Conservation (phyloP, 2,888 invertebrate genomes). For the Tetramorium bicarinatum region DNA sequence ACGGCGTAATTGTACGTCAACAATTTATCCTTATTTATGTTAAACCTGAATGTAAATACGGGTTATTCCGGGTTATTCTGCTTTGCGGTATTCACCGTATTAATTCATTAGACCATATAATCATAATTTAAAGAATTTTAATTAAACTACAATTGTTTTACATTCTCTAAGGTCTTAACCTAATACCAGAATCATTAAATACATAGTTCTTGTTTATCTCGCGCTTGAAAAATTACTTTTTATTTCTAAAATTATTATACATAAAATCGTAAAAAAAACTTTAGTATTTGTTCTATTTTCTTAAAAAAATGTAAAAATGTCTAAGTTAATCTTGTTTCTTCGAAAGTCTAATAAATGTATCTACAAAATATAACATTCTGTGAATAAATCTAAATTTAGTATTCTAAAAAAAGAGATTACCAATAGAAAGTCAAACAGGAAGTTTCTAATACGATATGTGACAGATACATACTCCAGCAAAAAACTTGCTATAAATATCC, state of each 20-base stretch:
- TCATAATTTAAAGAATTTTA: slow-evolving; percentile 28
- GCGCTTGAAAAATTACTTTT: slow-evolving; percentile 8
- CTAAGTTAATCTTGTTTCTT: neutral
- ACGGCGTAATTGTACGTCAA: slow-evolving; percentile 17
- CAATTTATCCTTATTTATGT: slow-evolving; percentile 44
- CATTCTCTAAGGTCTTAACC: slow-evolving; percentile 13
- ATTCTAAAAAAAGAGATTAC: neutral
- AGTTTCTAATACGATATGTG: neutral
- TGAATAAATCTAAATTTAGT: neutral
- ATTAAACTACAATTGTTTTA: slow-evolving; percentile 28
- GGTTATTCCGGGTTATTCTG: slow-evolving; percentile 28
- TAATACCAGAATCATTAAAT: slow-evolving; percentile 21
- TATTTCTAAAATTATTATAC: neutral
- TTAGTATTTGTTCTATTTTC: neutral
- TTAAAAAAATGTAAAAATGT: neutral
- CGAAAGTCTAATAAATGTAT: neutral
- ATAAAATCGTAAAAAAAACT: neutral
- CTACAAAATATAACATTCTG: neutral
- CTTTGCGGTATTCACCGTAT: slow-evolving; percentile 7
- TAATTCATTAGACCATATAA: slow-evolving; percentile 27
- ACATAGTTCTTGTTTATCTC: neutral
- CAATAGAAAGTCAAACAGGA: neutral
- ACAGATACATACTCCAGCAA: neutral
- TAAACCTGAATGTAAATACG: slow-evolving; percentile 23
- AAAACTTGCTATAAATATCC: neutral